These are phyloP conservation scores for Polypterus bichir DNA, from an alignment of 2,113 vertebrate species.

Conservation along the genomic window DNA sequence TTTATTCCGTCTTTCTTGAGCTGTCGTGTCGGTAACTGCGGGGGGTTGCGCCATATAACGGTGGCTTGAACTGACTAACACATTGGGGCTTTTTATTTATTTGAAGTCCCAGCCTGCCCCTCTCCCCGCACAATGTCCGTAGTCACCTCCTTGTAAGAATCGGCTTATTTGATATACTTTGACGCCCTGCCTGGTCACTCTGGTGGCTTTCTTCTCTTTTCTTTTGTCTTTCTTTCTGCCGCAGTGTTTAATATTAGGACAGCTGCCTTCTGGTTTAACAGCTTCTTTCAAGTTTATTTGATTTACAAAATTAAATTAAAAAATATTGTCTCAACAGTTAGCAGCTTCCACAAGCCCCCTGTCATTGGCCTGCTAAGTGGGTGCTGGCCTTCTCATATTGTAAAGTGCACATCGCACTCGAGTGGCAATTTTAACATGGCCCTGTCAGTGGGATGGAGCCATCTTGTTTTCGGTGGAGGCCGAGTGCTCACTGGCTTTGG, in stretches of 20 bases:
- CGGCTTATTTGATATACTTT: not conserved
- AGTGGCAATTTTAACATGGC: constrained; percentile 7
- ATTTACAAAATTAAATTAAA: not conserved
- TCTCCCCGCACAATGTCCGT: no score
- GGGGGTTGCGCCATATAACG: not conserved
- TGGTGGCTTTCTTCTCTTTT: not conserved
- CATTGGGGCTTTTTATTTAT: no score
- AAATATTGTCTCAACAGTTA: constrained; percentile 10
- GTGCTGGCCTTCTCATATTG: constrained; percentile 7
- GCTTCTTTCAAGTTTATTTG: constrained; percentile 8
- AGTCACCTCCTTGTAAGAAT: no score
- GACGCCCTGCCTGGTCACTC: not conserved
- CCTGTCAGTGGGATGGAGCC: not conserved
- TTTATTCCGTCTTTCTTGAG: not conserved
- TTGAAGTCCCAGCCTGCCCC: no score
- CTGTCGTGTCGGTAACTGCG: not conserved
- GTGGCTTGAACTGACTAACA: not conserved
- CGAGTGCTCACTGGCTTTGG: not conserved
- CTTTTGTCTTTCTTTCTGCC: not conserved
- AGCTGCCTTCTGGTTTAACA: not conserved
- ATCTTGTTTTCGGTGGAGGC: not conserved
- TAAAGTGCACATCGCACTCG: constrained; percentile 2
- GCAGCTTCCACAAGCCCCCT: constrained; percentile 5
- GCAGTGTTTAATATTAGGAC: not conserved
- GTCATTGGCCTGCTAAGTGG: not conserved